Evolutionary conservation across 2,888 invertebrate genomes (phyloP), one percentile per base, ranked within the genome.

Genomic region (Dryomyza anilis): DNA sequence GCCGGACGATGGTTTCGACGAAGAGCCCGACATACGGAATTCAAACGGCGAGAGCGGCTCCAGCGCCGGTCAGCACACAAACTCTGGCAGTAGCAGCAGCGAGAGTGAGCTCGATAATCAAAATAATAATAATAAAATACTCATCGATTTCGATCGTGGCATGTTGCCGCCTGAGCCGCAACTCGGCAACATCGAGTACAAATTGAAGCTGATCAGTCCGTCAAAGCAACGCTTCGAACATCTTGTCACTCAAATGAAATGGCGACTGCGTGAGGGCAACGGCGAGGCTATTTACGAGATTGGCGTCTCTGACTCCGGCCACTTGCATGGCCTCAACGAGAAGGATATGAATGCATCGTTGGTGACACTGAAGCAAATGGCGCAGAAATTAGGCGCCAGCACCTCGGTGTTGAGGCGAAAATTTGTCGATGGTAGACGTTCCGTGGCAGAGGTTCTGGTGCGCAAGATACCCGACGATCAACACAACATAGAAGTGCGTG

Each of bases 221-320:
- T 93, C 96, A 23, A 91, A 92, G 79, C 91, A 92, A 73, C 87
- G 98, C 67, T 92, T 96, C 77, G 96, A 99, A 82, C 98, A 98
- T 84, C 86, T 99, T 30, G 96, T 98, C 21, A 99, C 98, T 0
- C 99, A 99, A 90, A 89, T 99, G 88, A 99, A 99, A 85, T 99
- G 98, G 98, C 88, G 99, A 0, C 86, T 99, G 10, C 89, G 95
- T 0, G 96, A 96, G 83, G 96, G 99, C 29, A 94, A 96, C 71
- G 99, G 98, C 0, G 94, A 96, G 82, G 98, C 98, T 0, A 95
- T 99, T 69, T 99, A 99, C 84, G 96, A 98, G 83, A 93, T 98
- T 57, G 98, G 98, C 0, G 95, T 96, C 2, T 91, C 94, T 65
- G 96, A 95, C 84, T 93, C 91, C 76, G 97, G 97, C 0, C 87